A percentile compares a stretch with the other conserved stretches of the same genome.
Evolutionary conservation across 1,140 invertebrate genomes (phyloP).

Genomic region (Drosophila prosaltans): DNA sequence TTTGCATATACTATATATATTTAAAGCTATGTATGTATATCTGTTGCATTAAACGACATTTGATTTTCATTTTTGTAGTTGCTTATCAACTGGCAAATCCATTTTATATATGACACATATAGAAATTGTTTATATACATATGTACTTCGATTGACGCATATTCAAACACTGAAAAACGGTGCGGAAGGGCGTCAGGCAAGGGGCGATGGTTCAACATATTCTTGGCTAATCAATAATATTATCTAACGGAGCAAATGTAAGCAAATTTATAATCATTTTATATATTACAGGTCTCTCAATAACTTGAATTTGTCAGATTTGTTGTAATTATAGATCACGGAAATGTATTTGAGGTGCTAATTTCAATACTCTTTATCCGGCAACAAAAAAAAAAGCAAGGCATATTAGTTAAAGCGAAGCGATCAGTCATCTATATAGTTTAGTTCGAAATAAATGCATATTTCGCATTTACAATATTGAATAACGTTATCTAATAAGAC

Average conservation of each 20-base stretch:
- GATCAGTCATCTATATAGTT: no score
- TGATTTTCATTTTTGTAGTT: no score
- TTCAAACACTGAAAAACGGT: not conserved
- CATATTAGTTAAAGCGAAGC: no score
- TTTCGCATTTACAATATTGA: no score
- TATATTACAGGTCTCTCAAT: not conserved
- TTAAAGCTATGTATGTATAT: no score
- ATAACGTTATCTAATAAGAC: no score
- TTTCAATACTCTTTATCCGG: no score
- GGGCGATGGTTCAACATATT: conserved; percentile 11
- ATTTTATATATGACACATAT: conserved; percentile 5
- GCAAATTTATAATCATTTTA: not conserved
- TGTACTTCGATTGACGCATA: conserved; percentile 14
- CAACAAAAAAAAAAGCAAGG: not conserved
- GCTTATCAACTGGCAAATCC: conserved; percentile 2
- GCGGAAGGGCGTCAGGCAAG: no score
- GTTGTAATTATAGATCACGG: conserved; percentile 1
- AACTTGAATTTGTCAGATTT: not conserved
- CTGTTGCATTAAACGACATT: no score
- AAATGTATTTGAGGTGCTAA: not conserved
- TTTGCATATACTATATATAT: no score
- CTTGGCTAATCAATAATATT: conserved; percentile 23
- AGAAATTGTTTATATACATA: not conserved
- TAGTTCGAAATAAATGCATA: no score
- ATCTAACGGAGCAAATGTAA: conserved; percentile 15